Evolutionary conservation across 2,888 invertebrate genomes (phyloP), one percentile per base, ranked within the genome.

Genomic region (Dendrolimus pini): DNA sequence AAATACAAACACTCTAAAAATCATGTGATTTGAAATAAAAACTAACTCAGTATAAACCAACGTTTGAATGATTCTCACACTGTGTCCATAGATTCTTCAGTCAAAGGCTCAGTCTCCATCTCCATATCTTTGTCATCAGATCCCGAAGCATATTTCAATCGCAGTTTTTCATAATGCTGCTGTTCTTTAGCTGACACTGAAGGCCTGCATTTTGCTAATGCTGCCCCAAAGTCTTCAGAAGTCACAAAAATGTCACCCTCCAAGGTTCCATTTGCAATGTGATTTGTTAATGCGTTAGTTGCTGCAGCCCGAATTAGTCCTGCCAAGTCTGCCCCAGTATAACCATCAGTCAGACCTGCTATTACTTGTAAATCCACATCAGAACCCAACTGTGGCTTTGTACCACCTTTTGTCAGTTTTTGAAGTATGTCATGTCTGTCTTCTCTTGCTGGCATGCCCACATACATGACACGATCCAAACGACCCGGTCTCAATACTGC

Each of bases 291-390:
- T 0, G 97, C 94, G 65, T 94, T 92, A 53, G 96, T 93, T 0
- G 96, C 95, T 0, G 99, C 97, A 75, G 98, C 97, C 67, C 96
- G 92, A 0, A 99, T 95, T 56, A 99, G 85, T 0, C 97, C 96
- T 1, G 96, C 95, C 59, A 99, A 89, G 90, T 99, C 99, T 0
- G 99, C 99, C 14, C 99, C 99, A 0, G 98, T 97, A 75, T 95
- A 98, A 12, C 96, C 95, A 13, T 96, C 93, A 7, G 93, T 92
- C 60, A 94, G 91, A 9, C 83, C 91, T 0, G 95, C 96, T 54
- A 99, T 89, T 6, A 91, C 87, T 64, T 92, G 91, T 63, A 99
- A 89, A 75, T 95, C 92, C 0, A 98, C 96, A 81, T 97, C 96
- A 0, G 92, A 85, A 0, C 93, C 93, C 58, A 99, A 81, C 61